Evolutionary conservation across 2,113 vertebrate species (phyloP), one percentile per base, ranked within the genome.

Genomic region (Scophthalmus maximus): DNA sequence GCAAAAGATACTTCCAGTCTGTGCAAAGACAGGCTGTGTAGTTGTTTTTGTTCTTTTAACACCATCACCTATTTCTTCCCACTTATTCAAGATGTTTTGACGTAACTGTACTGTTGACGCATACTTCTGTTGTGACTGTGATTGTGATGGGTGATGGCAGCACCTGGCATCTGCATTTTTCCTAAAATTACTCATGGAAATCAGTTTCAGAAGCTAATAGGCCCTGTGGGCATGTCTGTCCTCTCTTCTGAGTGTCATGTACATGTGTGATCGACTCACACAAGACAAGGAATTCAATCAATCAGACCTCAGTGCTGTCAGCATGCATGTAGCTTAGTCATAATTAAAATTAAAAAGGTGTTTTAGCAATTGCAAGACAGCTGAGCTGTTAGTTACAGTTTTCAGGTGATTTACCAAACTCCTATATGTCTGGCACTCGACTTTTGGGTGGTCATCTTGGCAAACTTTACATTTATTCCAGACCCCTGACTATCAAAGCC

Each of bases 11-110:
- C 10, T 55, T 25, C 1, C 18, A 2, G 29, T 67, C 14, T 38
- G n/a, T 36, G 25, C 6, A 2, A 63, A 22, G 49, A 68, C 63
- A 68, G 50, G 42, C 60, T 73, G 68, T 69, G 42, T 50, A 46
- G 53, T 79, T 56, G n/a, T 56, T 82, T 74, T 78, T 49, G 8
- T 78, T 71, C 65, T 70, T 61, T 56, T 76, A 69, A 73, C 74
- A 80, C 73, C 72, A 68, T 68, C 75, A 58, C 17, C 70, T 66
- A 58, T 71, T 68, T 60, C 68, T 73, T 67, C 76, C 76, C 80
- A 83, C 76, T 53, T 70, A 70, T 63, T 80, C 73, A 73, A 73
- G 79, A 76, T 77, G 83, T 61, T 70, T 47, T 46, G 74, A 78
- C 78, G 76, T 51, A 75, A 27, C 44, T 66, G 52, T 52, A 51